phyloP scores from a whole-genome alignment of 1,140 invertebrate species.

The Drosophila insularis region DNA sequence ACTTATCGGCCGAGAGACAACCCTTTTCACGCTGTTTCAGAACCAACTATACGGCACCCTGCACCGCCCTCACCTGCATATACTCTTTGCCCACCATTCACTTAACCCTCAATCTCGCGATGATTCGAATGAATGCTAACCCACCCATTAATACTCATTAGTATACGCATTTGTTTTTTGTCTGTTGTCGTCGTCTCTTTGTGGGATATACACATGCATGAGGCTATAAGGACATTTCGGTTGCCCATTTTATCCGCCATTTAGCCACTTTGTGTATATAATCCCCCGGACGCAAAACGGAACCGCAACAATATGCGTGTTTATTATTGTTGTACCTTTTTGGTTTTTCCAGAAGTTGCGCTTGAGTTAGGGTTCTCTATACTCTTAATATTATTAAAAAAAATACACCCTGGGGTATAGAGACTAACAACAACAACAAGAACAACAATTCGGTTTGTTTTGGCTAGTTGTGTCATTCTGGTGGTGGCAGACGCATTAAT shows the following conservation, averaged over 20 bases:
- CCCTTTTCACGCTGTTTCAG: constrained; percentile 63
- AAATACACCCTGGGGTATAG: constrained; percentile 71
- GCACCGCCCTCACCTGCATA: neutral
- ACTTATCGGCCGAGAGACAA: constrained; percentile 53
- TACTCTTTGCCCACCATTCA: constrained; percentile 17
- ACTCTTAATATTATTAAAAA: constrained; percentile 81
- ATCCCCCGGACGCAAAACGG: constrained; percentile 51
- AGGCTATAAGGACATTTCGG: constrained; percentile 26
- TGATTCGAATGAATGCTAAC: constrained; percentile 18
- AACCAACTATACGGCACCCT: constrained; percentile 49
- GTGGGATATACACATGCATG: neutral
- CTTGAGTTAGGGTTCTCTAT: constrained; percentile 46
- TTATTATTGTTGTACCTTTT: constrained; percentile 59
- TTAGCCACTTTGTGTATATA: constrained; percentile 73
- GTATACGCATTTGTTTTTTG: constrained; percentile 48
- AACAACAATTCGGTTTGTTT: constrained; percentile 68
- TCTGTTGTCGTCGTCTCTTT: neutral
- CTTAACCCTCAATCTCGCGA: constrained; percentile 33
- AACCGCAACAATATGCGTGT: constrained; percentile 76
- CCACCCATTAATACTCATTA: constrained; percentile 76
- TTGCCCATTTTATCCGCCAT: constrained; percentile 75
- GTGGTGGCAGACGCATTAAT: constrained; percentile 69
- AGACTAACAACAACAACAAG: no score
- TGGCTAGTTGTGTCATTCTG: constrained; percentile 47
- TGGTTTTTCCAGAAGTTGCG: constrained; percentile 27